Conservation (phyloP, 2,113 vertebrate genomes). For the Maccullochella peelii region DNA sequence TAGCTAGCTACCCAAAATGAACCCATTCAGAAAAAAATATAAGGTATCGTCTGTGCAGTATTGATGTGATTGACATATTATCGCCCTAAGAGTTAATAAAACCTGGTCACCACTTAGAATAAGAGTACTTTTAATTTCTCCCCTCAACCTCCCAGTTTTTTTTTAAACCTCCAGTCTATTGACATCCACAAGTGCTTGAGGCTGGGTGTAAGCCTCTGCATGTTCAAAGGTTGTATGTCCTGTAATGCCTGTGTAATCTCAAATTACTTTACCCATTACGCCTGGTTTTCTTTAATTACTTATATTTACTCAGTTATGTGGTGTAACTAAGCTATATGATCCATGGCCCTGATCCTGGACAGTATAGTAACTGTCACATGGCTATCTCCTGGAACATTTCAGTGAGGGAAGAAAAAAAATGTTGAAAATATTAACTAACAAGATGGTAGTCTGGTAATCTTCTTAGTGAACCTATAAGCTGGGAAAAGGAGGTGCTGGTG, state of each 20-base stretch:
- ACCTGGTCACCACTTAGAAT: background rate
- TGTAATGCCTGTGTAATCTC: background rate
- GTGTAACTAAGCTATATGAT: too few relatives aligned
- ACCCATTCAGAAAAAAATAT: background rate
- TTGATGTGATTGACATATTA: background rate
- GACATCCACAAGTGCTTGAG: background rate
- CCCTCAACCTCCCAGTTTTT: background rate
- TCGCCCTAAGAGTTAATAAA: background rate
- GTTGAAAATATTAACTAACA: background rate
- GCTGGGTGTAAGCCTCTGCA: background rate
- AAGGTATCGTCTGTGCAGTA: background rate
- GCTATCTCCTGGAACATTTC: background rate
- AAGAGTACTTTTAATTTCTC: background rate
- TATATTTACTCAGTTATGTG: too few relatives aligned
- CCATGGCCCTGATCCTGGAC: too few relatives aligned
- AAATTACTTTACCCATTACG: background rate
- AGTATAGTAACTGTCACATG: too few relatives aligned
- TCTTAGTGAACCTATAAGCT: background rate
- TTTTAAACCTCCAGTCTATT: too few relatives aligned
- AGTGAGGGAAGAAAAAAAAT: background rate
- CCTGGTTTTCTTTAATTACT: background rate
- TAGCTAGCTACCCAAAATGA: background rate
- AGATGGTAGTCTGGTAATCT: too few relatives aligned
- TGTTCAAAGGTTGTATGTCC: slow-evolving; percentile 10
- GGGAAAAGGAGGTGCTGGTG: background rate